phyloP scores from a whole-genome alignment of 2,888 invertebrate genomes.

The Habroteleia sp. region DNA sequence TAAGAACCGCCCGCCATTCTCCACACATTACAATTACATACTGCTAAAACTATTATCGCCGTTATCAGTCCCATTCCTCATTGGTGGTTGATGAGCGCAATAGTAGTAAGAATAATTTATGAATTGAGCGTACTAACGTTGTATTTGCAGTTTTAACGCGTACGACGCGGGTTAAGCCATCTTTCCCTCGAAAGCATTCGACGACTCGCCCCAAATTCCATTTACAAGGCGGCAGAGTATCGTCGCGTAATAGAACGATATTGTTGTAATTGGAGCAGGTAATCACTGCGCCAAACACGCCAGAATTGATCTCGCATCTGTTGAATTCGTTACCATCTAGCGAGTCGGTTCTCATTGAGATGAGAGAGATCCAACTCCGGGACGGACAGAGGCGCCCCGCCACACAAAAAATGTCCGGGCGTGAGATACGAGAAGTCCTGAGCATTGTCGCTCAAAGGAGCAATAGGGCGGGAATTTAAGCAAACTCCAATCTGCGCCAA shows the following conservation, averaged over 20 bases:
- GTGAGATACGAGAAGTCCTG: slow-evolving; percentile 19
- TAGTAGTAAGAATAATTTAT: slow-evolving; percentile 15
- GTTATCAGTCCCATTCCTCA: too few relatives aligned
- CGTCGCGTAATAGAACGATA: slow-evolving; percentile 25
- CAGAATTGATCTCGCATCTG: too few relatives aligned
- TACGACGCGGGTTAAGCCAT: slow-evolving; percentile 11
- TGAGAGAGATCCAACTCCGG: background rate
- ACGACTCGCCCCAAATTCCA: slow-evolving; percentile 26
- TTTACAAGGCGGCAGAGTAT: slow-evolving; percentile 21
- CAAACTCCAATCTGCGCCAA: background rate
- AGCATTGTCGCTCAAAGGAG: background rate
- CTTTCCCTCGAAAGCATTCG: slow-evolving; percentile 19
- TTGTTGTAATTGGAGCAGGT: background rate
- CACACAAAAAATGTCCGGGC: slow-evolving; percentile 15
- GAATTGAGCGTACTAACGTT: too few relatives aligned
- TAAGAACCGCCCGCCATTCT: too few relatives aligned
- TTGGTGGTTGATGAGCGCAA: slow-evolving; percentile 9
- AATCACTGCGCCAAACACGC: too few relatives aligned
- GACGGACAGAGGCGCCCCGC: slow-evolving; percentile 8
- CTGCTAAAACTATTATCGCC: too few relatives aligned
- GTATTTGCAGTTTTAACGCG: slow-evolving; percentile 17
- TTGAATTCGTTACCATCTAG: too few relatives aligned
- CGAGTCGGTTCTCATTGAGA: too few relatives aligned
- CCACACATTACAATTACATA: too few relatives aligned
- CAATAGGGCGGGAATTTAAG: too few relatives aligned